phyloP scores from a whole-genome alignment of 1,140 invertebrate genomes.

The Drosophila kepulauana region DNA sequence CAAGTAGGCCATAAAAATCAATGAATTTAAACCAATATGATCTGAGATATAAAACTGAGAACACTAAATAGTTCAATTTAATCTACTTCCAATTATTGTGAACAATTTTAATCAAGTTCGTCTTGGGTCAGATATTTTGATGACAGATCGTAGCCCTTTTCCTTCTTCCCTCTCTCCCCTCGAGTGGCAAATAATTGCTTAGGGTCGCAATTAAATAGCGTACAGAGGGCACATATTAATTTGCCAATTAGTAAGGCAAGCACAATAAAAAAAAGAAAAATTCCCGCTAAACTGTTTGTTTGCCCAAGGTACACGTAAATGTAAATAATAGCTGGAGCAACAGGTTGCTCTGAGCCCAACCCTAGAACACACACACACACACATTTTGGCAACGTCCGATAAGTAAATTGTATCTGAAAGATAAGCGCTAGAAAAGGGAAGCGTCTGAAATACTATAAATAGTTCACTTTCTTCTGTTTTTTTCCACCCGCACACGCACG shows the following conservation, averaged over 20 bases:
- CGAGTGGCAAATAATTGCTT: not conserved
- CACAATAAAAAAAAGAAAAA: conserved; percentile 33
- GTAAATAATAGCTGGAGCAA: conserved; percentile 1
- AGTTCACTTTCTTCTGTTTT: conserved; percentile 4
- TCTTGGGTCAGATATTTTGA: no score
- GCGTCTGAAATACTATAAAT: not conserved
- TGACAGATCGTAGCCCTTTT: not conserved
- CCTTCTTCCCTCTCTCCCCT: not conserved
- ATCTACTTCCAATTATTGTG: no score
- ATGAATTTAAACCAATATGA: not conserved
- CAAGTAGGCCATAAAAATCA: conserved; percentile 18
- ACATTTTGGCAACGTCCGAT: conserved; percentile 23
- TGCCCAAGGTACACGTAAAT: not conserved
- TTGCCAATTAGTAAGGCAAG: conserved; percentile 17
- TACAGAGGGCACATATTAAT: conserved; percentile 18
- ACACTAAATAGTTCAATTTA: not conserved
- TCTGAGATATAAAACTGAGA: not conserved
- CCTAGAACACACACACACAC: not conserved
- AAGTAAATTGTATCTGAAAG: conserved; percentile 28
- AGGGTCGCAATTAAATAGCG: not conserved
- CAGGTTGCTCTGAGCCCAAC: conserved; percentile 12
- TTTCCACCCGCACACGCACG: conserved; percentile 9
- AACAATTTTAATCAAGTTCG: no score
- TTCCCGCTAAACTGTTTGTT: conserved; percentile 2
- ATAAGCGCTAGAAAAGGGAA: conserved; percentile 19